Conservation (phyloP, 2,888 invertebrate genomes). For the Homarus gammarus region DNA sequence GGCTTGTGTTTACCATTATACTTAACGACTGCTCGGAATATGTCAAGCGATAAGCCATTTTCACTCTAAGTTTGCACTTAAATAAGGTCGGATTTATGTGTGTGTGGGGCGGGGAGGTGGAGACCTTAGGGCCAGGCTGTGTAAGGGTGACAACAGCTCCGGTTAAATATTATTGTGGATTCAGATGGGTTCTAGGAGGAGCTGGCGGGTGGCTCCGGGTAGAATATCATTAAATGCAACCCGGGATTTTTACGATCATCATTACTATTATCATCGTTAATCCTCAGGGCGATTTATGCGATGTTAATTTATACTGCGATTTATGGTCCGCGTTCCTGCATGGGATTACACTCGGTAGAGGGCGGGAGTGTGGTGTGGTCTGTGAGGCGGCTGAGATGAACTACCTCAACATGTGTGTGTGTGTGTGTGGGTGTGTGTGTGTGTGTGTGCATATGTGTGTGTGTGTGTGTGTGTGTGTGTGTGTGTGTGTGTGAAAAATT, state of each 20-base stretch:
- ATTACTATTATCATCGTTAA: slow-evolving; percentile 63
- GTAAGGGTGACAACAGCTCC: slow-evolving; percentile 55
- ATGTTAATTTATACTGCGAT: slow-evolving; percentile 60
- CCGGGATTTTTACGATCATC: slow-evolving; percentile 44
- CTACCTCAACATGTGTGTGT: too few relatives aligned
- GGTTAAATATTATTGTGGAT: slow-evolving; percentile 33
- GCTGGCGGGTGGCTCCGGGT: slow-evolving; percentile 10
- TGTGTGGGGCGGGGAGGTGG: neutral
- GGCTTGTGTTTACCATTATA: slow-evolving; percentile 70
- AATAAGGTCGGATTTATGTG: slow-evolving; percentile 67
- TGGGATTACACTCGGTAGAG: slow-evolving; percentile 16
- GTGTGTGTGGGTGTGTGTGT: too few relatives aligned
- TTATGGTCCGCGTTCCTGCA: slow-evolving; percentile 22
- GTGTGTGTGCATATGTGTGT: too few relatives aligned
- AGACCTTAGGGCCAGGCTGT: slow-evolving; percentile 23
- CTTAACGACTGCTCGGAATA: slow-evolving; percentile 70
- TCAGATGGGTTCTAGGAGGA: slow-evolving; percentile 38
- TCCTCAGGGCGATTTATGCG: slow-evolving; percentile 51
- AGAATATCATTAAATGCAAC: slow-evolving; percentile 37
- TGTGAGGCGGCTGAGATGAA: too few relatives aligned
- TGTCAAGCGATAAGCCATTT: slow-evolving; percentile 72
- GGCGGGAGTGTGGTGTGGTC: neutral
- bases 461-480: too few relatives aligned
- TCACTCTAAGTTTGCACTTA: slow-evolving; percentile 65
- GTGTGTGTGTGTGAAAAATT: too few relatives aligned